These are phyloP conservation scores for Pteropus rufus DNA, from an alignment of 2,797 vertebrate species.

Conservation along the genomic window DNA sequence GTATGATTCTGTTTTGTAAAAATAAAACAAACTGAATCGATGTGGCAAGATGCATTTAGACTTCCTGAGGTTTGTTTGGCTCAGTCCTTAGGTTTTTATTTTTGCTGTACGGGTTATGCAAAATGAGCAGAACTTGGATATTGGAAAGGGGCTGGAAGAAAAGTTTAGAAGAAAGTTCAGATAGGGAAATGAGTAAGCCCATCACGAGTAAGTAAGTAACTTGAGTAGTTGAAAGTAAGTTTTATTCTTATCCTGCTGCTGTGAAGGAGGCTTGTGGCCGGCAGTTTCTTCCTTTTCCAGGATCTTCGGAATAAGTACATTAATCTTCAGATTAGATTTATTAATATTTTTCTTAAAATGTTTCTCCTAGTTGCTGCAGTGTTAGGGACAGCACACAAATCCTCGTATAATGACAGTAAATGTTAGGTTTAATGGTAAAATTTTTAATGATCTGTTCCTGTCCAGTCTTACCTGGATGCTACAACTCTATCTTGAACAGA, in stretches of 20 bases:
- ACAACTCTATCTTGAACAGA: background rate
- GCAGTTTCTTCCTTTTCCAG: background rate
- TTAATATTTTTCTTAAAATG: constrained; percentile 39
- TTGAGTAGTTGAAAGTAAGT: background rate
- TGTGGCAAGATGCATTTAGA: background rate
- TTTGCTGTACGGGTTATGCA: background rate
- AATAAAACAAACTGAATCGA: background rate
- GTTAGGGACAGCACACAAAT: background rate
- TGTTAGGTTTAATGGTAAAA: background rate
- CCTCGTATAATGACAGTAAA: background rate
- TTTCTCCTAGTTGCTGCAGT: background rate
- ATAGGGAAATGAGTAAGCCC: background rate
- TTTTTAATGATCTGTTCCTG: background rate
- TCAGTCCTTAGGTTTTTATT: background rate
- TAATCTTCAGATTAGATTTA: background rate
- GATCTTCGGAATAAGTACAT: background rate
- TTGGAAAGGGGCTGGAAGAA: background rate
- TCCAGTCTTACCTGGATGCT: background rate
- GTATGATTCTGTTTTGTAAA: constrained; percentile 22
- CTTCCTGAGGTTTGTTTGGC: constrained; percentile 10
- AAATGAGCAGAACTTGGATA: constrained; percentile 9
- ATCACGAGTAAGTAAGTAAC: background rate
- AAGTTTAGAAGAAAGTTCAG: background rate
- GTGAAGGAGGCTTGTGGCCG: background rate
- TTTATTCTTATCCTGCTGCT: background rate